Evolutionary conservation across 2,888 invertebrate genomes (phyloP).

Genomic region (Teinopalpus imperialis): DNA sequence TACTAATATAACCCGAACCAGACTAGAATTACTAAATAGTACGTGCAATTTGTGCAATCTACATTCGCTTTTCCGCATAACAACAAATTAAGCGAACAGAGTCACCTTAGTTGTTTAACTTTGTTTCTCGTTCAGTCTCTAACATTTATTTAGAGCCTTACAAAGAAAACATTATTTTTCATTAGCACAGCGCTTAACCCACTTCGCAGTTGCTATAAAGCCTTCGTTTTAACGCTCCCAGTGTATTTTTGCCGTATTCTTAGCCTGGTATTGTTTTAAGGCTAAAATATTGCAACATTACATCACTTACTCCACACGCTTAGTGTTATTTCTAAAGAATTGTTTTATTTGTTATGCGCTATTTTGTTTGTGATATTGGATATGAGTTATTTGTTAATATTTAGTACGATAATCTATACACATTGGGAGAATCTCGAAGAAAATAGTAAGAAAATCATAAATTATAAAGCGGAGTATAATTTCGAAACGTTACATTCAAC

Average conservation of each 20-base stretch:
- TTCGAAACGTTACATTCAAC: too few species aligned
- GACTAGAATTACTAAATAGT: too few species aligned
- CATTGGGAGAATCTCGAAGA: too few species aligned
- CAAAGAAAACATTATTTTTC: conserved; percentile 30
- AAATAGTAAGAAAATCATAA: too few species aligned
- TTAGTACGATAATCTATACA: too few species aligned
- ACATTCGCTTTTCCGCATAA: too few species aligned
- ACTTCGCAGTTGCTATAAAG: conserved; percentile 27
- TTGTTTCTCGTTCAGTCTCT: conserved; percentile 16
- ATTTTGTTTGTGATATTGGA: too few species aligned
- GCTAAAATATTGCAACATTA: conserved; percentile 26
- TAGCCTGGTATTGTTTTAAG: conserved; percentile 23
- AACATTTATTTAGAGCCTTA: conserved; percentile 26
- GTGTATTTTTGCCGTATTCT: conserved; percentile 23
- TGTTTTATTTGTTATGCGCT: conserved; percentile 2
- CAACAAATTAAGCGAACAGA: conserved; percentile 4
- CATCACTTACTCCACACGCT: conserved; percentile 7
- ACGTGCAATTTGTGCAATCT: too few species aligned
- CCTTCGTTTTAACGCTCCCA: conserved; percentile 24
- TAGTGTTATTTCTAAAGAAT: conserved; percentile 7
- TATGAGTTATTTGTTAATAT: background rate
- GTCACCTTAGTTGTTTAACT: conserved; percentile 1
- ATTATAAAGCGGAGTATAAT: too few species aligned
- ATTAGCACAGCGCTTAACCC: conserved; percentile 30
- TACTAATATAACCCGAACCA: too few species aligned